phyloP scores from a whole-genome alignment of 2,888 invertebrate species.

The Xestia sexstrigata region DNA sequence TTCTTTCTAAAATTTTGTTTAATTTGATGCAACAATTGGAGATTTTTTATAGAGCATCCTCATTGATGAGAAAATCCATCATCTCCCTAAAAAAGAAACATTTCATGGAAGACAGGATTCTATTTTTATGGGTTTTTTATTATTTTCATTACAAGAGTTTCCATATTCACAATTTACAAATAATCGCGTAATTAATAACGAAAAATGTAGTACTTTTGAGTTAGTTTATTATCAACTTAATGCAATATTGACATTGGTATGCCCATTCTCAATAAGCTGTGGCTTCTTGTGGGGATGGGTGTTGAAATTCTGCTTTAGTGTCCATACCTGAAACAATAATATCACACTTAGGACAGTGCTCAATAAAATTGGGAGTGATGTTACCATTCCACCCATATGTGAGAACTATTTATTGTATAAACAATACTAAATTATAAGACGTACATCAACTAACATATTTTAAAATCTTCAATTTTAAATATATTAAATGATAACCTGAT shows the following conservation, averaged over 20 bases:
- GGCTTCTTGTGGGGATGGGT: slow-evolving; percentile 60
- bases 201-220: slow-evolving; percentile 80
- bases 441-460: not conserved
- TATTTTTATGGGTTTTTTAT: slow-evolving; percentile 79
- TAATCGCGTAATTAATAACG: slow-evolving; percentile 81
- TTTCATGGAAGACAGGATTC: slow-evolving; percentile 74
- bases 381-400: not conserved
- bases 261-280: slow-evolving; percentile 72
- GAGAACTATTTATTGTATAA: not conserved
- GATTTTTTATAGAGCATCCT: slow-evolving; percentile 13
- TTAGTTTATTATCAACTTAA: slow-evolving; percentile 83
- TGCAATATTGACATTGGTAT: slow-evolving; percentile 81
- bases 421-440: not conserved
- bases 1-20: slow-evolving; percentile 73
- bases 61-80: slow-evolving; percentile 31
- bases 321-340: slow-evolving; percentile 86
- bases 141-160: slow-evolving; percentile 74
- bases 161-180: slow-evolving; percentile 72
- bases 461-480: slow-evolving; percentile 1
- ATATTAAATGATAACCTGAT: not conserved
- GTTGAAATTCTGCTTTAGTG: slow-evolving; percentile 77
- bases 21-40: slow-evolving; percentile 27
- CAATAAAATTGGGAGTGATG: not conserved
- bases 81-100: slow-evolving; percentile 75
- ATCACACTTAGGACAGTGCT: slow-evolving; percentile 3